Evolutionary conservation across 1,140 invertebrate species (phyloP), one percentile per base, ranked within the genome.

Genomic region (Orchesella cincta): DNA sequence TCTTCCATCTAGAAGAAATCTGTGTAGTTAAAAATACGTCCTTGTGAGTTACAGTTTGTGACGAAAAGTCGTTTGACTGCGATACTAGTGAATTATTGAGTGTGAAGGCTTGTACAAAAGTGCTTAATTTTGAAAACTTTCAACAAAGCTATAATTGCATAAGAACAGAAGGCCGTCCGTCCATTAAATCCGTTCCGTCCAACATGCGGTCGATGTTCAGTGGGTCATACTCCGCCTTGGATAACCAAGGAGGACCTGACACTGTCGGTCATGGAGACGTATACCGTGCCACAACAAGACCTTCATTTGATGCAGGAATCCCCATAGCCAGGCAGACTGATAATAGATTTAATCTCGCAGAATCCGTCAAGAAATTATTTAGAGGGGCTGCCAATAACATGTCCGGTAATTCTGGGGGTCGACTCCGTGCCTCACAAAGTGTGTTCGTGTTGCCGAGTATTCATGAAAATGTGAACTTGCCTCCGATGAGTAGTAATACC

Each of bases 121-220:
- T n/a, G n/a, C n/a, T n/a, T n/a, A n/a, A n/a, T n/a, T n/a, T n/a
- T n/a, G n/a, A n/a, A n/a, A n/a, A n/a, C n/a, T n/a, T n/a, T n/a
- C n/a, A n/a, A n/a, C n/a, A n/a, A n/a, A n/a, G n/a, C n/a, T n/a
- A n/a, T n/a, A n/a, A n/a, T n/a, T n/a, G n/a, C n/a, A n/a, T n/a
- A n/a, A n/a, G n/a, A n/a, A n/a, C n/a, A n/a, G n/a, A n/a, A n/a
- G n/a, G n/a, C n/a, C n/a, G n/a, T n/a, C n/a, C n/a, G n/a, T n/a
- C n/a, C n/a, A n/a, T n/a, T n/a, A n/a, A n/a, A n/a, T n/a, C n/a
- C n/a, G n/a, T n/a, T n/a, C n/a, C n/a, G n/a, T 46, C 39, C 34
- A 81, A 72, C 34, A 82, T 82, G 81, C 77, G 76, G 73, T 82
- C 81, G 26, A 64, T 82, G 36, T 80, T 82, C 54, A 78, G 81